phyloP scores from a whole-genome alignment of 2,888 invertebrate species.

The Morpho helenor region DNA sequence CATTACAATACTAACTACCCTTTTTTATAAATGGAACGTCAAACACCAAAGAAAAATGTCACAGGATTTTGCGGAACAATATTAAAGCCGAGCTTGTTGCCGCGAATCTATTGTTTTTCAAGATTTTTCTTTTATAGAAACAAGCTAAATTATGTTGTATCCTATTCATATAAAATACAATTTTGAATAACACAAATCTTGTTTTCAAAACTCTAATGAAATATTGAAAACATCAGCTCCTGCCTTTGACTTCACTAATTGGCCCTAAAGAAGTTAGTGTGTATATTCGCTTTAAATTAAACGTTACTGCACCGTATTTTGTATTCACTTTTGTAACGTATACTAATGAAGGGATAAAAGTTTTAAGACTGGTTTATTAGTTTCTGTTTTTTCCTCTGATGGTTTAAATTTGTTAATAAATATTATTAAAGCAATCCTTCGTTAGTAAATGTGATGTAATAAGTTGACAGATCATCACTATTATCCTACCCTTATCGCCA shows the following conservation, averaged over 20 bases:
- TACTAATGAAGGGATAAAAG: neutral
- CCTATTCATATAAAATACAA: neutral
- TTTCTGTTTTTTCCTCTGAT: too few species aligned
- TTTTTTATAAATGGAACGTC: conserved; percentile 12
- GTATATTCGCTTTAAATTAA: conserved; percentile 18
- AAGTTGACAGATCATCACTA: too few species aligned
- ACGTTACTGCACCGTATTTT: neutral
- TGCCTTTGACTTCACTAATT: conserved; percentile 24
- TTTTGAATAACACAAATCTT: neutral
- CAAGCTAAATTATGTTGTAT: conserved; percentile 13
- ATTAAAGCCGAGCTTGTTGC: conserved; percentile 21
- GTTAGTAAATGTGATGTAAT: too few species aligned
- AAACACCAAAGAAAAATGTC: conserved; percentile 19
- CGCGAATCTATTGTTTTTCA: conserved; percentile 19
- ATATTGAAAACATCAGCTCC: conserved; percentile 22
- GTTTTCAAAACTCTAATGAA: conserved; percentile 19
- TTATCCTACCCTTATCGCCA: too few species aligned
- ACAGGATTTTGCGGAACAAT: conserved; percentile 21
- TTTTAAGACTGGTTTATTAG: neutral
- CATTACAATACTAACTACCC: conserved; percentile 3
- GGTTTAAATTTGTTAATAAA: too few species aligned
- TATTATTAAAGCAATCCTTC: too few species aligned
- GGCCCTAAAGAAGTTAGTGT: conserved; percentile 18
- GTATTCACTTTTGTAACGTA: neutral
- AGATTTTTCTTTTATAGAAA: conserved; percentile 5